A percentile compares a stretch with the other conserved stretches of the same genome.
phyloP scores from a whole-genome alignment of 2,113 vertebrate genomes.

The Psilopsiagon aurifrons region DNA sequence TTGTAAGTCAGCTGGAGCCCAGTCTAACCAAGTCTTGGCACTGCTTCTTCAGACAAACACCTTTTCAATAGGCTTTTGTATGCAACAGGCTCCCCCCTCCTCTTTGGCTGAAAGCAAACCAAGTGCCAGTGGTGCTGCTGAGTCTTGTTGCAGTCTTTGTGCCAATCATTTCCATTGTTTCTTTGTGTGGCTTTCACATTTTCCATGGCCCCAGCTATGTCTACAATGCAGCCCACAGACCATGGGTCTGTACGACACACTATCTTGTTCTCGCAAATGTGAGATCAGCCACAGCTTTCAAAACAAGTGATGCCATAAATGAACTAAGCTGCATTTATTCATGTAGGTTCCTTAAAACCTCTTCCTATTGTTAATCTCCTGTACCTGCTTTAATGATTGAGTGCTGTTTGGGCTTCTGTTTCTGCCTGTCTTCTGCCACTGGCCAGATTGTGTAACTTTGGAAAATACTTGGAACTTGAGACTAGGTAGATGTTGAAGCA shows the following conservation, averaged over 20 bases:
- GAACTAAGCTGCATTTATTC: constrained; percentile 40
- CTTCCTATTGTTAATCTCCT: background rate
- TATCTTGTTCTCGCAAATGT: constrained; percentile 31
- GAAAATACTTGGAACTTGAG: background rate
- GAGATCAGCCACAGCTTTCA: constrained; percentile 53
- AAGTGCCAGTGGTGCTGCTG: constrained; percentile 26
- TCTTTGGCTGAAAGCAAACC: constrained; percentile 15
- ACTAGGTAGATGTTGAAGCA: background rate
- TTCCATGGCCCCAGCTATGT: constrained; percentile 41
- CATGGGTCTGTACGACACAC: background rate
- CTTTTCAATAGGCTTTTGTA: constrained; percentile 66
- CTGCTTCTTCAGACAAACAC: constrained; percentile 31
- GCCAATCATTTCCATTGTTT: constrained; percentile 54
- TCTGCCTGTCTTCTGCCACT: background rate
- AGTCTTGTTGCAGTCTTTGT: constrained; percentile 40
- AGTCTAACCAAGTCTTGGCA: constrained; percentile 12
- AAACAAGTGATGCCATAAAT: constrained; percentile 61
- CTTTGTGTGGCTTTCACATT: constrained; percentile 51
- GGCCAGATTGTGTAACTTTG: background rate
- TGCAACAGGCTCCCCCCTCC: constrained; percentile 31
- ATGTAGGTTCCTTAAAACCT: background rate
- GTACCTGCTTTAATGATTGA: background rate
- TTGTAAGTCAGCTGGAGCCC: constrained; percentile 28
- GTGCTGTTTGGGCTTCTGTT: background rate
- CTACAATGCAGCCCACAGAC: constrained; percentile 64